phyloP scores from a whole-genome alignment of 2,888 invertebrate species.

The Drosophila parthenogenetica region DNA sequence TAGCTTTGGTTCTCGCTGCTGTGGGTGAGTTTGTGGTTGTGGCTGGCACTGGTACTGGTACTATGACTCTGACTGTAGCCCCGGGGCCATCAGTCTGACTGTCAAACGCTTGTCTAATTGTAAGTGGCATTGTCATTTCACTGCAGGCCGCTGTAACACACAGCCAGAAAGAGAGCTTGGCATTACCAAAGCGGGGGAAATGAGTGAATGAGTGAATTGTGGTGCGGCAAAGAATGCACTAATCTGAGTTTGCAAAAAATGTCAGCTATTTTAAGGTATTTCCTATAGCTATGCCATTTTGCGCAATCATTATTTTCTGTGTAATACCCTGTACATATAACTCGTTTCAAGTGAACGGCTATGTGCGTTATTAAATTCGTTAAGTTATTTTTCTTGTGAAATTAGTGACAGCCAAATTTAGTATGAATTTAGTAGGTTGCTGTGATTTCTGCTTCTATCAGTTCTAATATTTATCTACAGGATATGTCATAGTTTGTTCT shows the following conservation, averaged over 20 bases:
- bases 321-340: neutral
- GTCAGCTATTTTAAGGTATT: constrained; percentile 41
- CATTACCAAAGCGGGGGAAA: neutral
- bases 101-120: constrained; percentile 61
- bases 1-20: neutral
- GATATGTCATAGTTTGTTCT: neutral
- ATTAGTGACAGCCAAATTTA: too few species aligned
- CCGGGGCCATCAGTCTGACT: constrained; percentile 43
- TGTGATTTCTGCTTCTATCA: too few species aligned
- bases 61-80: constrained; percentile 6
- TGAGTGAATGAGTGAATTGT: neutral
- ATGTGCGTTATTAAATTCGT: too few species aligned
- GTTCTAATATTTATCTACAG: constrained; percentile 3
- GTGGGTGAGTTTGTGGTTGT: constrained; percentile 20
- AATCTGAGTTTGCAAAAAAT: constrained; percentile 38
- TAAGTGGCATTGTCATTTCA: constrained; percentile 50
- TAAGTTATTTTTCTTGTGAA: too few species aligned
- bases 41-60: neutral
- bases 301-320: constrained; percentile 13
- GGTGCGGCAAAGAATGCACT: constrained; percentile 11
- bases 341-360: too few species aligned
- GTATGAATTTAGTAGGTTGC: too few species aligned
- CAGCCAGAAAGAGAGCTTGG: neutral
- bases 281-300: constrained; percentile 20
- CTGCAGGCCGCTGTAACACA: constrained; percentile 10